Evolutionary conservation across 2,888 invertebrate species (phyloP).

Genomic region (Acanthoscelides obtectus): DNA sequence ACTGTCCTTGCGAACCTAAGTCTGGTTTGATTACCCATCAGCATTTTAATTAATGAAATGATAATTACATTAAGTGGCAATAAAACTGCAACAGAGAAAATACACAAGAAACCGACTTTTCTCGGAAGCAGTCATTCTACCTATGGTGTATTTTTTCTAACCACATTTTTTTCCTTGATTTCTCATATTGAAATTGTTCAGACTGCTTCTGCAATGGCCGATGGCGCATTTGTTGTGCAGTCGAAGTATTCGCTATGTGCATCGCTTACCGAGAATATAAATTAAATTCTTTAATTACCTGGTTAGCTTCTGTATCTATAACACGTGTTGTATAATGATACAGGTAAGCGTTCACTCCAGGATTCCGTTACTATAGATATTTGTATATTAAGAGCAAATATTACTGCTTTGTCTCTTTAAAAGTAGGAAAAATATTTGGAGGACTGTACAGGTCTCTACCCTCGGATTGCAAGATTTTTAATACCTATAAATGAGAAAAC

Average conservation of each 20-base stretch:
- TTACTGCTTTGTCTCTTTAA: no score
- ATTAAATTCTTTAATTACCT: neutral
- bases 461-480: no score
- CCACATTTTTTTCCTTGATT: neutral
- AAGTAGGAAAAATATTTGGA: no score
- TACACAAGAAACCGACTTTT: constrained; percentile 18
- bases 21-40: neutral
- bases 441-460: no score
- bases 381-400: no score
- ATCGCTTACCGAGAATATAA: neutral
- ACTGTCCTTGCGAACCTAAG: neutral
- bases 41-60: constrained; percentile 30
- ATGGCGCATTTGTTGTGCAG: neutral
- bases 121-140: neutral
- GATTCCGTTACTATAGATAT: no score
- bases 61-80: constrained; percentile 24
- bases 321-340: neutral
- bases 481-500: no score
- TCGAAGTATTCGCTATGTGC: neutral
- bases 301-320: neutral
- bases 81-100: constrained; percentile 23
- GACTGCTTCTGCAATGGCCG: neutral
- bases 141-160: neutral
- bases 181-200: neutral
- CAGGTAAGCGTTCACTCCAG: no score